Conservation (phyloP, 2,797 vertebrate genomes). For the Fratercula arctica region DNA sequence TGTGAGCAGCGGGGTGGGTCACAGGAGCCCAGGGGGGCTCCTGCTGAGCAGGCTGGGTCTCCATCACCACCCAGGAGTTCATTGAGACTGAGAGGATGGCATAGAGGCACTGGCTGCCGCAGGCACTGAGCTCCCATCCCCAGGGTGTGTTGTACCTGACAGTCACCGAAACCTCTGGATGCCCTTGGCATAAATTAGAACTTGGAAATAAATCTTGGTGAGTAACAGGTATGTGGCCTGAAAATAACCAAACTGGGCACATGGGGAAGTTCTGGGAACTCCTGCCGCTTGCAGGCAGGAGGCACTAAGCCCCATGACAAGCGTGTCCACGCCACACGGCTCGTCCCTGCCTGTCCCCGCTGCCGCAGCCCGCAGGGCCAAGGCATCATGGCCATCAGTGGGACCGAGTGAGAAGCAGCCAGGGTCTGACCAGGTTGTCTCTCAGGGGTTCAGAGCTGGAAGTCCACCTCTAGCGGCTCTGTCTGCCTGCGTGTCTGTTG, state of each 20-base stretch:
- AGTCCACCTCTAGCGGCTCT: not conserved
- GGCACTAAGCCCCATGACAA: not conserved
- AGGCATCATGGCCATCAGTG: not conserved
- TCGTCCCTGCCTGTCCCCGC: not conserved
- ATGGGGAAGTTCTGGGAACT: not conserved
- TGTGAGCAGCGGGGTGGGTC: not conserved
- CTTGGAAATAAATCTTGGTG: not conserved
- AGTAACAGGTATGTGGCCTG: not conserved
- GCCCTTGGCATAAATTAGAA: not conserved
- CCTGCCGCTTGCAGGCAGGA: not conserved
- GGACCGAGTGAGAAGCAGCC: not conserved
- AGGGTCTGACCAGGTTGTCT: not conserved
- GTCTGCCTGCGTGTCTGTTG: fast-evolving
- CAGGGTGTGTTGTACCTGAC: fast-evolving
- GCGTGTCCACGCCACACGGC: fast-evolving
- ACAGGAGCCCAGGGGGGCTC: not conserved
- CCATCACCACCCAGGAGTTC: not conserved
- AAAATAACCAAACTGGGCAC: not conserved
- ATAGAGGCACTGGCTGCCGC: fast-evolving
- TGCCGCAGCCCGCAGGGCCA: not conserved
- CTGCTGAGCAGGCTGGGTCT: fast-evolving
- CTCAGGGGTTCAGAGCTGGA: not conserved
- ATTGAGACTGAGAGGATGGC: not conserved
- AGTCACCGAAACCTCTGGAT: not conserved
- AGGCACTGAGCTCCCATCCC: not conserved